Percentiles rank a stretch among this genome's conserved stretches.
phyloP scores from a whole-genome alignment of 2,113 vertebrate genomes.

The Cariama cristata region DNA sequence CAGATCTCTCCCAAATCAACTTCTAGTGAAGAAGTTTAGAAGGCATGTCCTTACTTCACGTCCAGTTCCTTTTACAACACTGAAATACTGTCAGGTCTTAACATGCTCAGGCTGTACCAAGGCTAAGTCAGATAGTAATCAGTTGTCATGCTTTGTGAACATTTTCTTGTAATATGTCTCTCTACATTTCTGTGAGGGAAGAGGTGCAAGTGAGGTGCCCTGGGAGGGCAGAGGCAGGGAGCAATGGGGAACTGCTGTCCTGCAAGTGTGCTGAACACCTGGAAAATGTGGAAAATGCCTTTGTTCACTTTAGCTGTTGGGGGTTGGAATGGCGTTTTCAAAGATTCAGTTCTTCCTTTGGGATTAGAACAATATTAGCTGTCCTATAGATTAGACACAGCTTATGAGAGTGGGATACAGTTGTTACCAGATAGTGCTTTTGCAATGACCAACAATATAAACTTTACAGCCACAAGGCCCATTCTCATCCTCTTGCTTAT shows the following conservation, averaged over 20 bases:
- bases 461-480: background rate
- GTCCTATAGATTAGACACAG: background rate
- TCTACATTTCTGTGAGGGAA: background rate
- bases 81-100: constrained; percentile 23
- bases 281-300: background rate
- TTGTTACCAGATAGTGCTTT: background rate
- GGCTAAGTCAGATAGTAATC: constrained; percentile 28
- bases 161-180: constrained; percentile 5
- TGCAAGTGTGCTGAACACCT: background rate
- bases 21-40: background rate
- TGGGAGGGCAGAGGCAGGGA: background rate
- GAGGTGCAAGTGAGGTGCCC: background rate
- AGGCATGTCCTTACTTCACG: background rate
- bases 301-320: background rate
- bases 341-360: background rate
- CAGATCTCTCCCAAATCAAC: background rate
- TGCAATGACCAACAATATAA: background rate
- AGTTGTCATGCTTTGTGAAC: background rate
- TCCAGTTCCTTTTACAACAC: background rate
- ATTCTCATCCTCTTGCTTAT: background rate
- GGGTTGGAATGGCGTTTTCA: background rate
- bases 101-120: background rate
- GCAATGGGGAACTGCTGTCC: background rate
- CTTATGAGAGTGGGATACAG: background rate
- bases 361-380: background rate